Base-by-base conservation (phyloP, 2,888 invertebrate species). In the Eupithecia vulgata region DNA sequence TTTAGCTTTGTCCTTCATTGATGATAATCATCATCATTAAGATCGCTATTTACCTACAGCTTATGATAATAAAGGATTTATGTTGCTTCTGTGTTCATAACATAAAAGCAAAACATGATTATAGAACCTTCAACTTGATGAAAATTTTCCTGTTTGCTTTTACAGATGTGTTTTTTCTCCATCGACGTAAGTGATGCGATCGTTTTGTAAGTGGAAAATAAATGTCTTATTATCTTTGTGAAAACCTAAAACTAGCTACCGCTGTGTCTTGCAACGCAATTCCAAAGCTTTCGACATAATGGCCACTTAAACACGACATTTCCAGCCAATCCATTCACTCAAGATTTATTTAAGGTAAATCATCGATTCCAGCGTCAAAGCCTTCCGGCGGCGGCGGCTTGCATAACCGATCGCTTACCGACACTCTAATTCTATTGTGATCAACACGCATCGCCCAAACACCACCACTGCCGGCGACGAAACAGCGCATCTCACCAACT, bases 351-450 rank as follows among this genome's bases (percentile, higher is more conserved):
- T 85, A 86, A 89, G 86, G 88, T 89, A 88, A 90, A 91, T 91
- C 91, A 90, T 84, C 57, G 78, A 84, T 85, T 79, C 77, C 73
- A 79, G 78, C 88, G 89, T 88, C 74, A 79, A 81, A 79, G 79
- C 72, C 75, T 75, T 66, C 79, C 76, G 86, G 83, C 88, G 88
- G 83, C 88, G 88, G 64, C 21, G 37, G 65, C 88, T 92, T 92
- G 92, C 91, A 90, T 90, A 91, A 81, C 86, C 84, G 88, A 88
- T 90, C 90, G 88, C 89, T 92, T 88, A 90, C 90, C 87, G 85
- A 88, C 90, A 88, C 91, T 91, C 89, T 92, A 91, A 92, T 92
- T 87, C 91, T 82, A 90, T 93, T 92, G 93, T 93, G 90, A 83
- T 89, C 90, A 91, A 91, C 92, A 92, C 91, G 89, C 87, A 90